Evolutionary conservation across 2,113 vertebrate species (phyloP).

Genomic region (Lycocorax pyrrhopterus): DNA sequence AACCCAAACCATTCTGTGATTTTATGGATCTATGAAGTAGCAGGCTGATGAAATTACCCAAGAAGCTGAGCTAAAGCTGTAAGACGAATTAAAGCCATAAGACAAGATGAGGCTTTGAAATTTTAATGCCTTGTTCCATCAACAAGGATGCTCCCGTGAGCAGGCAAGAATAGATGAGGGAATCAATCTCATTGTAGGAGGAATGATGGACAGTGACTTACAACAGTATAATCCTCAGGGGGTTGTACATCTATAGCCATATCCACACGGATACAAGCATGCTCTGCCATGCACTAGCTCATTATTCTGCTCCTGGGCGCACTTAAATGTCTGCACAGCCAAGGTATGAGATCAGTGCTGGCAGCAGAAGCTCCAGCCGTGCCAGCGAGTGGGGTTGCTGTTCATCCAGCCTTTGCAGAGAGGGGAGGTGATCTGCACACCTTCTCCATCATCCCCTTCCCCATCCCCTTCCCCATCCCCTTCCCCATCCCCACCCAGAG

Average conservation of each 20-base stretch:
- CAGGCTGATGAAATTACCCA: neutral
- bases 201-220: neutral
- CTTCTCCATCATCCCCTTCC: neutral
- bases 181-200: neutral
- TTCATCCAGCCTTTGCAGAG: neutral
- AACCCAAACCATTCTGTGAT: neutral
- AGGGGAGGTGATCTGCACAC: neutral
- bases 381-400: neutral
- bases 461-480: neutral
- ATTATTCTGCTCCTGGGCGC: neutral
- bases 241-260: neutral
- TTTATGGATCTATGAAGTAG: neutral
- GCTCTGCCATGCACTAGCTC: neutral
- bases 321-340: neutral
- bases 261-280: neutral
- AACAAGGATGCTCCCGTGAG: neutral
- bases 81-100: slow-evolving; percentile 1
- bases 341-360: neutral
- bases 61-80: neutral
- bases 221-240: neutral
- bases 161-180: neutral
- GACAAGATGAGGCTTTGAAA: slow-evolving; percentile 40
- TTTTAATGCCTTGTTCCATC: neutral
- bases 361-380: neutral
- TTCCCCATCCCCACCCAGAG: fast-evolving